Base-by-base conservation (phyloP, 2,113 vertebrate genomes). In the Cranoglanis bouderius region DNA sequence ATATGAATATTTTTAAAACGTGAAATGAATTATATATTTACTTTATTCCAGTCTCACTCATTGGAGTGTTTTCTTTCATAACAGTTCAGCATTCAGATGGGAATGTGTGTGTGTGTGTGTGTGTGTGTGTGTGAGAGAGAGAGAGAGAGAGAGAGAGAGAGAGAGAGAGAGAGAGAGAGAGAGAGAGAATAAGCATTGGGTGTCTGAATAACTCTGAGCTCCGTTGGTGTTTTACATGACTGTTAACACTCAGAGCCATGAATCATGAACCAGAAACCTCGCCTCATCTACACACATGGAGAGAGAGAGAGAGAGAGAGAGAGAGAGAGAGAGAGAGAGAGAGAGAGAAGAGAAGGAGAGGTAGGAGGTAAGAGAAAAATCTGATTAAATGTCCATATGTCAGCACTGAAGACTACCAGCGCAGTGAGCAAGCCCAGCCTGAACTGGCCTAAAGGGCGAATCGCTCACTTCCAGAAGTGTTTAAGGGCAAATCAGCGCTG, bases 381-480 rank as follows among this genome's bases (percentile, higher is more conserved):
- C 55, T 92, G 92, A 93, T 94, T 93, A 91, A 92, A 90, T 91
- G 86, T 91, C 92, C 92, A 93, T 93, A 92, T 94, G 93, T 93
- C 92, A 93, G 91, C 89, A 88, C 88, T 92, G 92, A 84, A 91
- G 88, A 89, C 90, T 90, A 89, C 91, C 80, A 89, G 84, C 74
- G 46, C 85, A 90, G 85, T 85, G 83, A 85, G 70, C 84, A 86
- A 51, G 78, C 38, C 83, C 82, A 90, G 46, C 46, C 88, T 51
- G 3, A 57, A 82, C 91, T 89, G 84, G 86, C 53, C 88, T 90
- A 91, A 91, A 93, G 91, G 90, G 92, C 91, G 92, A 75, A 57
- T 77, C 85, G 72, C 70, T 86, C 85, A 94, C 91, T 94, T 93
- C 94, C 91, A 91, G 93, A 93, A 94, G 94, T 95, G 94, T 95